Conservation (phyloP, 2,113 vertebrate species). For the Oncorhynchus kisutch region DNA sequence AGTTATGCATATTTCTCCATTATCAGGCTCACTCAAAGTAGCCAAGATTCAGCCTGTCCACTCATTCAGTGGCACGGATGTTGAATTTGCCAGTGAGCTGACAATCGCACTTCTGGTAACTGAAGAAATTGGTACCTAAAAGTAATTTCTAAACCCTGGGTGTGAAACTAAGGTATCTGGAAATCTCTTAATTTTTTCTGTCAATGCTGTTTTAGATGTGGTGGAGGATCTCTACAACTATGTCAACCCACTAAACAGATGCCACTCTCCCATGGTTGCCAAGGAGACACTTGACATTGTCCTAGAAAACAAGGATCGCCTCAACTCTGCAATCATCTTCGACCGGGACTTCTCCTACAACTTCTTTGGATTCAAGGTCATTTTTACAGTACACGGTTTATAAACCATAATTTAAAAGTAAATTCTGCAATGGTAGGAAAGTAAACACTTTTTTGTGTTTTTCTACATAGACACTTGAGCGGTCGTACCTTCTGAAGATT, state of each 20-base stretch:
- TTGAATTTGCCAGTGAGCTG: too few species aligned
- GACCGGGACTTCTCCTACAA: slow-evolving; percentile 98
- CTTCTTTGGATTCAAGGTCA: slow-evolving; percentile 98
- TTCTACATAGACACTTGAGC: slow-evolving; percentile 84
- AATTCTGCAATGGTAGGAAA: background rate
- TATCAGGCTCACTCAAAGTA: background rate
- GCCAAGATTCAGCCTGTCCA: too few species aligned
- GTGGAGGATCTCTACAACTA: slow-evolving; percentile 96
- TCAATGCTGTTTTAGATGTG: slow-evolving; percentile 75
- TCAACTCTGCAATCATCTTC: slow-evolving; percentile 96
- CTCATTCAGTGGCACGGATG: too few species aligned
- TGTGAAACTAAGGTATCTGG: background rate
- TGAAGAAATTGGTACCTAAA: too few species aligned
- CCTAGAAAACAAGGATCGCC: slow-evolving; percentile 86
- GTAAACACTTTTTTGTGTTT: slow-evolving; percentile 8
- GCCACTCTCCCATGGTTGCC: slow-evolving; percentile 92
- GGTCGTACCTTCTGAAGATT: slow-evolving; percentile 93
- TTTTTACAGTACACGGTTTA: background rate
- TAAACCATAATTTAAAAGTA: background rate
- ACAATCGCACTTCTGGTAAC: too few species aligned
- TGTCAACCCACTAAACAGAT: slow-evolving; percentile 84
- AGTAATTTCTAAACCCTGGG: too few species aligned
- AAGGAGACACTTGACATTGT: slow-evolving; percentile 87
- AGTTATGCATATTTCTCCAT: background rate
- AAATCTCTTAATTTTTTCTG: background rate